Evolutionary conservation across 2,113 vertebrate species (phyloP), one percentile per base, ranked within the genome.

Genomic region (Sinocyclocheilus grahami): DNA sequence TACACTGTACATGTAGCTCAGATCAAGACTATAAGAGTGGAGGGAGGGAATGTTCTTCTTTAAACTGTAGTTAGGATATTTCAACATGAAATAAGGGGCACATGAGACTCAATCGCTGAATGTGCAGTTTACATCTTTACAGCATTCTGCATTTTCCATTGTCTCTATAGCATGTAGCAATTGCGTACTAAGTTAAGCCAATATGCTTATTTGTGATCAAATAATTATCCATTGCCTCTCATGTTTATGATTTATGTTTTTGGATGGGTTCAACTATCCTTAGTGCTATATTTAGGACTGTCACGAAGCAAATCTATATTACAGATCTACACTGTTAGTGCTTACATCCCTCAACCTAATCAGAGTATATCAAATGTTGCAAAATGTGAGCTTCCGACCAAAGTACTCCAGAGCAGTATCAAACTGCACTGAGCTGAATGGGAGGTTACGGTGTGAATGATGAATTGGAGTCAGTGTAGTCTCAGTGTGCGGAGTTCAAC

Each of bases 401-500:
- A 72, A 79, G 65, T 13, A 18, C 13, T 22, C 30, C 51, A 42
- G 10, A 24, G 22, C 58, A 27, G 67, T 75, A 63, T 85, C 60
- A 48, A 75, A 67, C 67, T 27, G 71, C 53, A 79, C 48, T 20
- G 62, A 82, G 37, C 78, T 63, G 55, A 80, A 67, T 9, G 24
- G n/a, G 42, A 67, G 60, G 84, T 82, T 79, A 76, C 62, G 65
- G 83, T 60, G 48, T 33, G n/a, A 60, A 53, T 13, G 37, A 51
- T 87, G 88, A 89, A 88, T 90, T 85, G 79, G 79, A 92, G 91
- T 90, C 91, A 86, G 75, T 62, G 86, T 88, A 10, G 20, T 85
- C 10, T 63, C 78, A 3, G 39, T n/a, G 39, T 55, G 75, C 86
- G 37, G 77, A 85, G 87, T 79, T 95, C 94, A 99, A 94, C 97